These are phyloP conservation scores for Drosophila affinis DNA, from an alignment of 2,888 invertebrate species.

Conservation along the genomic window DNA sequence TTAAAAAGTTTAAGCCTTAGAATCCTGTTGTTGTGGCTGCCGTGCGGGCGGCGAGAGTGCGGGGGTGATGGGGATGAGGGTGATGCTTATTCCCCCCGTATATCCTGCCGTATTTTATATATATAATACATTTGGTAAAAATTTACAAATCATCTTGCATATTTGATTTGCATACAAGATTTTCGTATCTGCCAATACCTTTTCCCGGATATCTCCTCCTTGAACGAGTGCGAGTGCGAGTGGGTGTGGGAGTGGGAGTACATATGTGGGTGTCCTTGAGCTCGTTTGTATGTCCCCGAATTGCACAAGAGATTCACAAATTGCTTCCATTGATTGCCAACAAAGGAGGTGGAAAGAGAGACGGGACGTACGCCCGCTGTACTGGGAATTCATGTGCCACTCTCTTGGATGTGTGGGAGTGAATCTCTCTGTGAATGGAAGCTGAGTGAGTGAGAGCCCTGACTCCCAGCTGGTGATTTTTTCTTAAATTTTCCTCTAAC, in stretches of 20 bases:
- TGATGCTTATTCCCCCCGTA: neutral
- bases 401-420: neutral
- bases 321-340: conserved; percentile 75
- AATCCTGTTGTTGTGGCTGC: conserved; percentile 34
- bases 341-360: conserved; percentile 38
- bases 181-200: conserved; percentile 50
- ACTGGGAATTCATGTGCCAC: conserved; percentile 9
- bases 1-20: conserved; percentile 37
- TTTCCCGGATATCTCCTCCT: conserved; percentile 13
- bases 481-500: conserved; percentile 50
- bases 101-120: conserved; percentile 13
- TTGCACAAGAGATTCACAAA: conserved; percentile 73
- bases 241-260: neutral
- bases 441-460: conserved; percentile 1
- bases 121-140: conserved; percentile 70
- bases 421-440: neutral
- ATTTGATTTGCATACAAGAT: conserved; percentile 73
- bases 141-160: conserved; percentile 76
- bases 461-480: conserved; percentile 35
- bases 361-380: neutral
- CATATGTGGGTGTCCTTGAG: conserved; percentile 44
- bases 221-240: neutral
- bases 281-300: conserved; percentile 65
- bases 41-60: neutral
- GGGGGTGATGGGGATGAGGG: neutral